These are phyloP conservation scores for Limenitis camilla DNA, from an alignment of 2,888 invertebrate species.

Conservation along the genomic window DNA sequence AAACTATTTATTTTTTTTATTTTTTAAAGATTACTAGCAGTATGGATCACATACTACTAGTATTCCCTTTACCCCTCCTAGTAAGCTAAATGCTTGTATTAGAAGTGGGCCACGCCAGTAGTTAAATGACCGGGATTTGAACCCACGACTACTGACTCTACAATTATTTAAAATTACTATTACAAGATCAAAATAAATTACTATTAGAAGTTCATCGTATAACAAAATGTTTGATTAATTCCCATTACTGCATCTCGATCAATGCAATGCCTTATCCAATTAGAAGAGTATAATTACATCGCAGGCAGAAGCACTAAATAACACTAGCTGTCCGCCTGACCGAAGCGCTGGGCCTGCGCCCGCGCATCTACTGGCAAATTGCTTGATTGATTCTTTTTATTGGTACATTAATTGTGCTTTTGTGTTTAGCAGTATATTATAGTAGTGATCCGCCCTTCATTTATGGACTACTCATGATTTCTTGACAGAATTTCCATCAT, in stretches of 20 bases:
- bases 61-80: no score
- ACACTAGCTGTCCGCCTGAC: constrained; percentile 31
- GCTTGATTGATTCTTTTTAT: constrained; percentile 17
- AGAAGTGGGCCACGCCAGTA: no score
- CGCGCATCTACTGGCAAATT: constrained; percentile 17
- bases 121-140: no score
- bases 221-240: background rate
- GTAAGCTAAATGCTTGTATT: no score
- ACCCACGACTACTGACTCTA: no score
- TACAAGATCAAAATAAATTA: no score
- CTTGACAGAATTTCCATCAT: background rate
- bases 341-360: constrained; percentile 25
- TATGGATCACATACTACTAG: no score
- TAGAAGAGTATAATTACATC: constrained; percentile 38
- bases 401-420: constrained; percentile 9
- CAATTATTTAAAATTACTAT: no score
- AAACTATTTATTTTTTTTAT: no score
- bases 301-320: constrained; percentile 26
- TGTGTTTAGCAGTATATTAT: background rate
- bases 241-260: background rate
- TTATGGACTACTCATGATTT: background rate
- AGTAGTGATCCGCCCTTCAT: background rate
- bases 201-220: background rate
- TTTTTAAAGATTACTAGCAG: no score
- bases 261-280: constrained; percentile 30